A percentile compares a stretch with the other conserved stretches of the same genome.
phyloP scores from a whole-genome alignment of 2,888 invertebrate genomes.

The Ectemnius lituratus region DNA sequence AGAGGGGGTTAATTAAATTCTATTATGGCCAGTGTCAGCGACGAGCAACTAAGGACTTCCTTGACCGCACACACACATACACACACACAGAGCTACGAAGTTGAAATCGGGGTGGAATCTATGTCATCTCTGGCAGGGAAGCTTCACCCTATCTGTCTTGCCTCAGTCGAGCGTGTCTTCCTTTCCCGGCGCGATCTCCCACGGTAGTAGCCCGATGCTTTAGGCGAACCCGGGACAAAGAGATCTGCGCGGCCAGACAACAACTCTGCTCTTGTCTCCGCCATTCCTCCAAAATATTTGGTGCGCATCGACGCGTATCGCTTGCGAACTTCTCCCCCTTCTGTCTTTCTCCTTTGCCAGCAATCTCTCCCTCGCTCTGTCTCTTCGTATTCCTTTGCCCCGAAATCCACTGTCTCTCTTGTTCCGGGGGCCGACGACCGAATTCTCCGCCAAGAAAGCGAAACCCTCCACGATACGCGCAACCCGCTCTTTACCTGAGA shows the following conservation, averaged over 20 bases:
- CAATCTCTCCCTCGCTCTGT: neutral
- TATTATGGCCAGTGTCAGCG: too few relatives aligned
- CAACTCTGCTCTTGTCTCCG: constrained; percentile 18
- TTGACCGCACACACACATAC: too few relatives aligned
- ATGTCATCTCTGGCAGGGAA: too few relatives aligned
- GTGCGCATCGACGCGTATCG: constrained; percentile 26
- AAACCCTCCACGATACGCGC: neutral
- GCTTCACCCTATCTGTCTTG: too few relatives aligned
- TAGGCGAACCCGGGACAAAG: constrained; percentile 13
- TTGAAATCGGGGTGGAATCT: too few relatives aligned
- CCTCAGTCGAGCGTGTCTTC: neutral
- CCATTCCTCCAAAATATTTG: constrained; percentile 21
- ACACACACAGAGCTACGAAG: too few relatives aligned
- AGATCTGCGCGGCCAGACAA: constrained; percentile 10
- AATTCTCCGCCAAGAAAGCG: neutral
- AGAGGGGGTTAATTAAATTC: too few relatives aligned
- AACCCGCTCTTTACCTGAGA: neutral
- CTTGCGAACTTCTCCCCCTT: constrained; percentile 8
- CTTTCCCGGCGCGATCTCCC: neutral
- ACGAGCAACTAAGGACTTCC: too few relatives aligned
- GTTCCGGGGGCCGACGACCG: too few relatives aligned
- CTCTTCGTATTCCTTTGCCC: neutral
- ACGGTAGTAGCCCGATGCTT: neutral
- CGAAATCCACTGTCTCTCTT: neutral
- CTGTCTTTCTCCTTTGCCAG: neutral